phyloP scores from a whole-genome alignment of 2,797 vertebrate species.

The Octomys mimax region DNA sequence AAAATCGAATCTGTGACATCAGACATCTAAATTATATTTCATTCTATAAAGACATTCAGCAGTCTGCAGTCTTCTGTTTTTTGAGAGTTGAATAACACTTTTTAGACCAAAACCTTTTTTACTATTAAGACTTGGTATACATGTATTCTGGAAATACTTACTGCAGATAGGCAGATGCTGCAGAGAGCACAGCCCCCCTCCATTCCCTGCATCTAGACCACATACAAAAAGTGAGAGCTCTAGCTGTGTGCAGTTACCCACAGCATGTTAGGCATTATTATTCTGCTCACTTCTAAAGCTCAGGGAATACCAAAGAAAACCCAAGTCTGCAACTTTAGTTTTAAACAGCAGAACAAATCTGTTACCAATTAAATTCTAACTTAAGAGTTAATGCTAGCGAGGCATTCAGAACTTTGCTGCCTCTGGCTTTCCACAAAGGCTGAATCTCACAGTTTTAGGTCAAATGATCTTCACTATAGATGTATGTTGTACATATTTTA shows the following conservation, averaged over 20 bases:
- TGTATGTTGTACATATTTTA: constrained; percentile 63
- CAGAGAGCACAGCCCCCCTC: background rate
- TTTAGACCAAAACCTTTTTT: background rate
- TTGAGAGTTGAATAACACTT: background rate
- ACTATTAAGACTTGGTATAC: background rate
- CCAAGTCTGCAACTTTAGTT: background rate
- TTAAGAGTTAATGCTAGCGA: background rate
- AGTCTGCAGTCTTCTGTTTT: background rate
- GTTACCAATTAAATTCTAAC: background rate
- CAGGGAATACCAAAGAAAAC: background rate
- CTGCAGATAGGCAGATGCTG: background rate
- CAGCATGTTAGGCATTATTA: background rate
- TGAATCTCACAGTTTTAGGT: background rate
- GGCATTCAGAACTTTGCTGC: background rate
- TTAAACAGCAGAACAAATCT: background rate
- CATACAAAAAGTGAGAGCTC: background rate
- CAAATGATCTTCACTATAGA: background rate
- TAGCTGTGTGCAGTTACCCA: background rate
- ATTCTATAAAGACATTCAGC: background rate
- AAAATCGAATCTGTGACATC: background rate
- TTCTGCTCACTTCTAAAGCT: background rate
- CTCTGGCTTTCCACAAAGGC: background rate
- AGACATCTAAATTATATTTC: background rate
- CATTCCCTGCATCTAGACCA: background rate
- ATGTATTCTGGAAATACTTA: background rate